Evolutionary conservation across 2,113 vertebrate genomes (phyloP), one percentile per base, ranked within the genome.

Genomic region (Zapornia atra): DNA sequence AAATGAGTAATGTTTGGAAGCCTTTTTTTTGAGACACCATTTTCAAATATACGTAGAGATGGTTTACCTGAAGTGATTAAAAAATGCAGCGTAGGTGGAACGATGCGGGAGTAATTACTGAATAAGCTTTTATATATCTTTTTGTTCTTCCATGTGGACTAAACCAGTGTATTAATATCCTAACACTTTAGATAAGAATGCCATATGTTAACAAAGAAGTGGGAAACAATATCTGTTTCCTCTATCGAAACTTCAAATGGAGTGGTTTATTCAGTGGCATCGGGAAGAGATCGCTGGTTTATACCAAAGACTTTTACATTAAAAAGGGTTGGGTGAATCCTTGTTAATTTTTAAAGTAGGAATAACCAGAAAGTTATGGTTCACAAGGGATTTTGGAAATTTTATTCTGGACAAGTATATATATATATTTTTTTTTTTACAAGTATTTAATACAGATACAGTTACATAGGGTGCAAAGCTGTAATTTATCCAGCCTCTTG

Each of bases 11-110:
- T 76, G 70, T 95, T 96, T 95, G 31, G 71, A 92, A 92, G 70
- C 71, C 64, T 94, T 94, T 94, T 94, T 91, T 92, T 90, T 80
- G 86, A 96, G 70, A 72, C 82, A 69, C 93, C 76, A 90, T 95
- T 98, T 95, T 86, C 96, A 92, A 97, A 94, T 92, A 70, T 42
- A 80, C 50, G 59, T 96, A 94, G 87, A 92, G 70, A 77, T 92
- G 81, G 65, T 97, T 98, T 97, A 96, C 94, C 73, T 97, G 90
- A 92, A 97, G 83, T 82, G 72, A 94, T 94, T 94, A 33, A 84
- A 91, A 97, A 97, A 89, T 77, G 80, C 66, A 77, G 78, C 0
- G 7, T 94, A 91, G 97, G 92, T 3, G 46, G 70, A 90, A 96
- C 4, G 18, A 86, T 87, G 90, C 12, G n/a, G 92, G 87, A 90